Evolutionary conservation across 2,797 vertebrate species (phyloP).

Genomic region (Sebastes trivittatus): DNA sequence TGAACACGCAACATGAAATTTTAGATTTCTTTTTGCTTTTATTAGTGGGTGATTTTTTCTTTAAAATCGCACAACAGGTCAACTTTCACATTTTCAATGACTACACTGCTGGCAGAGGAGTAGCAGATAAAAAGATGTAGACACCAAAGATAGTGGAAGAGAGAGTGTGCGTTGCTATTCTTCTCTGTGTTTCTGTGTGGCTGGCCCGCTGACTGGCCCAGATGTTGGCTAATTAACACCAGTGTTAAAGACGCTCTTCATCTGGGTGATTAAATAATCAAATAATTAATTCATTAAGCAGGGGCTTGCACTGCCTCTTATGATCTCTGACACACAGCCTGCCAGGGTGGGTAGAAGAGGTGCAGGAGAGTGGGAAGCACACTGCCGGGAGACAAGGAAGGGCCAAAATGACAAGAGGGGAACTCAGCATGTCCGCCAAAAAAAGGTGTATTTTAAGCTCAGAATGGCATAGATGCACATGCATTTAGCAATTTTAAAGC

Average conservation of each 20-base stretch:
- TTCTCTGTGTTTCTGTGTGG: slow-evolving; percentile 53
- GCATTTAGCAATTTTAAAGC: slow-evolving; percentile 14
- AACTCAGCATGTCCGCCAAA: slow-evolving; percentile 8
- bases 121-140: slow-evolving; percentile 1
- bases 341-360: slow-evolving; percentile 45
- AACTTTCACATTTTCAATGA: neutral
- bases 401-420: slow-evolving; percentile 20
- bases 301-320: slow-evolving; percentile 78
- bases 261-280: slow-evolving; percentile 88
- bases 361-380: slow-evolving; percentile 39
- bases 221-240: slow-evolving; percentile 86
- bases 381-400: slow-evolving; percentile 36
- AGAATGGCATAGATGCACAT: neutral
- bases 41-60: neutral
- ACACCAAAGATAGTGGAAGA: slow-evolving; percentile 22
- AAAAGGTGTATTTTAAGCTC: slow-evolving; percentile 26
- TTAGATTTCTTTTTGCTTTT: neutral
- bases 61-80: neutral
- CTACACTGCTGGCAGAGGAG: neutral
- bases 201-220: slow-evolving; percentile 76
- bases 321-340: slow-evolving; percentile 80
- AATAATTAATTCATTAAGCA: slow-evolving; percentile 85
- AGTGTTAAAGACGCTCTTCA: slow-evolving; percentile 85
- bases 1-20: neutral
- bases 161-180: slow-evolving; percentile 40